phyloP scores from a whole-genome alignment of 2,113 vertebrate genomes.

The Pelmatolapia mariae region DNA sequence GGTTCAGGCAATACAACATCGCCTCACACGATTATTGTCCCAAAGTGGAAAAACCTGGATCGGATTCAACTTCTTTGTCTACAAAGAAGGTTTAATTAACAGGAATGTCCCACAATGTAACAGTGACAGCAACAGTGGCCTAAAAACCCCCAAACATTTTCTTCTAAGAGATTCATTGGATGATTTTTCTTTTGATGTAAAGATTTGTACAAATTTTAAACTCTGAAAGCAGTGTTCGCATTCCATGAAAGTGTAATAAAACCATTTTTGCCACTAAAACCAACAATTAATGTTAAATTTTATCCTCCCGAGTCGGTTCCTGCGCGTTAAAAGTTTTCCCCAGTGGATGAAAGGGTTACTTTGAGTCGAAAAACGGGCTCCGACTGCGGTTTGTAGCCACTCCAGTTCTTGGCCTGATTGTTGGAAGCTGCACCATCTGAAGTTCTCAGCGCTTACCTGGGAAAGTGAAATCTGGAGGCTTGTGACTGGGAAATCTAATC shows the following conservation, averaged over 20 bases:
- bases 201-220: neutral
- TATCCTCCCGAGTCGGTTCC: neutral
- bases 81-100: neutral
- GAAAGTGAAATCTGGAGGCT: neutral
- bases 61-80: neutral
- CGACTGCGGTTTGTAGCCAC: neutral
- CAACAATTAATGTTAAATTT: neutral
- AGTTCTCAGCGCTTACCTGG: neutral
- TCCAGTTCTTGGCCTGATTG: neutral
- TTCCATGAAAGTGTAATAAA: neutral
- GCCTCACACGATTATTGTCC: neutral
- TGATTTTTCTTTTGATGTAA: neutral
- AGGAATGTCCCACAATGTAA: neutral
- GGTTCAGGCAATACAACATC: neutral
- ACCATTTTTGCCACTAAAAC: neutral
- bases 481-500: neutral
- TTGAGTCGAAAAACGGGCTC: fast-evolving
- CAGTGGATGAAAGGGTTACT: neutral
- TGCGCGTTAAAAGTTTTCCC: neutral
- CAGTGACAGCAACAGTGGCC: neutral
- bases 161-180: neutral
- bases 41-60: neutral
- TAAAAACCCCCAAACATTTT: neutral
- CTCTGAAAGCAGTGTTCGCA: fast-evolving
- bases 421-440: neutral